These are phyloP conservation scores for Zaprionus obscuricornis DNA, from an alignment of 2,888 invertebrate species.

Conservation along the genomic window DNA sequence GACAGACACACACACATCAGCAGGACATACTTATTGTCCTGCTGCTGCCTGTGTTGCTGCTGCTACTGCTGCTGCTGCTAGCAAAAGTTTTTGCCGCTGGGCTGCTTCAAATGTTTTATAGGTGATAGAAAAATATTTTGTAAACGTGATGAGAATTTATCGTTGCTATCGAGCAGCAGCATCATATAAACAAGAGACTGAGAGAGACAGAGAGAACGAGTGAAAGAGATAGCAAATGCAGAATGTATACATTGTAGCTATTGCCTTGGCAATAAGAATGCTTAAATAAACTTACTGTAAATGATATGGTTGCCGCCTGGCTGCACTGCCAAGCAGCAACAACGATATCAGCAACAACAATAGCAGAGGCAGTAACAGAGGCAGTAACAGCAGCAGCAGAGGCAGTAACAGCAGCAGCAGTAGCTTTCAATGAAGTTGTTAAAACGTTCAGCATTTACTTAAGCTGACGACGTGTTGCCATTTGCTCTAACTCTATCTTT, in stretches of 20 bases:
- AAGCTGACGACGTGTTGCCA: neutral
- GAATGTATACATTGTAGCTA: slow-evolving; percentile 34
- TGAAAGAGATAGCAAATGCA: slow-evolving; percentile 4
- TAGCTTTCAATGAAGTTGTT: neutral
- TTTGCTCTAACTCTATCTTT: neutral
- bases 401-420: neutral
- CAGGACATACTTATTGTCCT: slow-evolving; percentile 34
- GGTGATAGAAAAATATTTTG: slow-evolving; percentile 81
- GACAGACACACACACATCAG: slow-evolving; percentile 5
- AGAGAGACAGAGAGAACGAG: slow-evolving; percentile 22
- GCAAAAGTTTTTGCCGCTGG: slow-evolving; percentile 56
- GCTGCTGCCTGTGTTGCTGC: slow-evolving; percentile 4
- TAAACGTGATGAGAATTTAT: slow-evolving; percentile 82
- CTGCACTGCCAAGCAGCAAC: slow-evolving; percentile 15
- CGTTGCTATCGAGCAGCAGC: slow-evolving; percentile 51
- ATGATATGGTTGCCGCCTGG: slow-evolving; percentile 35
- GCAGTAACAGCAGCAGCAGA: too few relatives aligned
- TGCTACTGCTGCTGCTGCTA: slow-evolving; percentile 1
- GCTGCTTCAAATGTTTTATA: slow-evolving; percentile 66
- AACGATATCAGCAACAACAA: too few relatives aligned
- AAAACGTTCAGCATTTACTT: neutral
- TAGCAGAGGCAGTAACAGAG: too few relatives aligned
- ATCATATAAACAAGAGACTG: slow-evolving; percentile 49
- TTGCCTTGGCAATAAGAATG: slow-evolving; percentile 21
- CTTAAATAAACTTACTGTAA: slow-evolving; percentile 55